Percentiles rank a stretch among this genome's conserved stretches.
Conservation (phyloP, 2,113 vertebrate genomes). For the Serilophus lunatus region DNA sequence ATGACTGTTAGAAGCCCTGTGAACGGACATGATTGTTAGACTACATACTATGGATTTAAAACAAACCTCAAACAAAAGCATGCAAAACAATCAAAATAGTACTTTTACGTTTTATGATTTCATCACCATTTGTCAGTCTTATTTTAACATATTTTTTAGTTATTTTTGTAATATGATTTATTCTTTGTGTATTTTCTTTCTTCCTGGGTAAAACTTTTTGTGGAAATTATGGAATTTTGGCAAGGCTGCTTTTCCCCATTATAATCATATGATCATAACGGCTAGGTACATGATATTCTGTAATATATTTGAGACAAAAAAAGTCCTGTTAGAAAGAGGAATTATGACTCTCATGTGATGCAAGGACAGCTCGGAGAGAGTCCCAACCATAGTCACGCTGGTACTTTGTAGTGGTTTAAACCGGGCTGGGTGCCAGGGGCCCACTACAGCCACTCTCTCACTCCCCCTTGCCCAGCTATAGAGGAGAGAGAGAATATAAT, state of each 20-base stretch:
- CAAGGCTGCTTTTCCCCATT: background rate
- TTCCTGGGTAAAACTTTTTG: background rate
- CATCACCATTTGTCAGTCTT: background rate
- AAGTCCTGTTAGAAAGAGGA: background rate
- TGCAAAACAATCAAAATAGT: fast-evolving
- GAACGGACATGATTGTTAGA: background rate
- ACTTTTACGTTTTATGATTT: background rate
- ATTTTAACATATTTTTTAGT: background rate
- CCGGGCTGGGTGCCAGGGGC: too few species aligned
- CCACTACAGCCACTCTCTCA: too few species aligned
- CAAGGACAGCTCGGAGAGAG: background rate
- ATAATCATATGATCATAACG: background rate
- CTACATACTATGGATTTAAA: background rate
- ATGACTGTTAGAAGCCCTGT: background rate
- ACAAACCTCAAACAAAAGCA: background rate
- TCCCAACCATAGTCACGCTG: too few species aligned
- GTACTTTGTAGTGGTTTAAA: too few species aligned
- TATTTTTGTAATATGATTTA: background rate
- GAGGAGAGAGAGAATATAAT: too few species aligned
- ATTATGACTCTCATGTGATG: background rate
- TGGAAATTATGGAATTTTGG: background rate
- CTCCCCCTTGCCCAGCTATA: too few species aligned
- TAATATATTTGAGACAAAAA: background rate
- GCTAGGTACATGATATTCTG: fast-evolving
- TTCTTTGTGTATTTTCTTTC: background rate